A percentile compares a stretch with the other conserved stretches of the same genome.
Evolutionary conservation across 2,888 invertebrate genomes (phyloP).

Genomic region (Epistrophe eligans): DNA sequence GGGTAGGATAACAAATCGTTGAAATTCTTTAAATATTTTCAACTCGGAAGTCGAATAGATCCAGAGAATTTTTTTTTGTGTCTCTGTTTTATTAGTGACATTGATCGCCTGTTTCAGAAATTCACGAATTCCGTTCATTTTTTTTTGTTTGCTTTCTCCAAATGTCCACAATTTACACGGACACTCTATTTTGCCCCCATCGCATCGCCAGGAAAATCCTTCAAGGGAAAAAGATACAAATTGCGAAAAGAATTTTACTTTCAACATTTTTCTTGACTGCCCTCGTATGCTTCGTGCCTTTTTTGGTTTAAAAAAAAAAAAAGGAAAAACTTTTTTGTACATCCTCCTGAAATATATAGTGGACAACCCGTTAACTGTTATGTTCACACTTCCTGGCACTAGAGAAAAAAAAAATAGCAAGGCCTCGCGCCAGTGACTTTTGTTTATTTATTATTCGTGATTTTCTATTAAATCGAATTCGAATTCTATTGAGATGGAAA

Average conservation of each 20-base stretch:
- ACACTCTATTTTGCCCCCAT: conserved; percentile 7
- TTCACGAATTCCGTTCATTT: conserved; percentile 55
- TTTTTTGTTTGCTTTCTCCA: neutral
- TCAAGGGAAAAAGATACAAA: conserved; percentile 9
- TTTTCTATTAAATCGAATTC: conserved; percentile 74
- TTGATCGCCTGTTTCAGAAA: conserved; percentile 73
- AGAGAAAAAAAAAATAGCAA: neutral
- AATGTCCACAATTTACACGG: conserved; percentile 54
- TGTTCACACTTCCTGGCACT: conserved; percentile 64
- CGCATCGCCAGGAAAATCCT: neutral
- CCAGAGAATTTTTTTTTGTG: neutral
- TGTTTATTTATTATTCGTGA: conserved; percentile 74
- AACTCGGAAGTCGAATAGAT: conserved; percentile 56
- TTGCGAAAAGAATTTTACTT: conserved; percentile 51
- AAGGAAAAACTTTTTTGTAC: conserved; percentile 12
- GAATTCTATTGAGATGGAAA: conserved; percentile 71
- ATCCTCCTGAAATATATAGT: conserved; percentile 31
- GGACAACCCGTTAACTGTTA: conserved; percentile 70
- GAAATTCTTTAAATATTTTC: conserved; percentile 62
- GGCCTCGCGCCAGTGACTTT: conserved; percentile 27
- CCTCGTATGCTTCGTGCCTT: conserved; percentile 55
- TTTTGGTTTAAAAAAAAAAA: neutral
- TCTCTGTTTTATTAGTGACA: conserved; percentile 58
- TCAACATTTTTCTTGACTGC: conserved; percentile 70
- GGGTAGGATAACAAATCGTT: conserved; percentile 58